Evolutionary conservation across 2,888 invertebrate species (phyloP).

Genomic region (Macropis europaea): DNA sequence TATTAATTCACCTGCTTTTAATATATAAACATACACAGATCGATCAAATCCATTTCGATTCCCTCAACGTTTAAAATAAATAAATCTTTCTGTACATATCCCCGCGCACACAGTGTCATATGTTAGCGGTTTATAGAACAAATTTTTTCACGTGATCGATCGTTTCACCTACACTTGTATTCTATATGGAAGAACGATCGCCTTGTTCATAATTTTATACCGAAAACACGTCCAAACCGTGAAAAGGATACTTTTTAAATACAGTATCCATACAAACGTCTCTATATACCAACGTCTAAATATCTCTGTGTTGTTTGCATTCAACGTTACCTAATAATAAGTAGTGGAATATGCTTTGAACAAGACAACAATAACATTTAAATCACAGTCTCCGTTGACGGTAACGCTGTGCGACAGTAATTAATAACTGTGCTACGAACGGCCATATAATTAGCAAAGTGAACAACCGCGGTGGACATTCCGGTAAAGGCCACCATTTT

Average conservation of each 20-base stretch:
- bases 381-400: conserved; percentile 74
- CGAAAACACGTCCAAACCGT: neutral
- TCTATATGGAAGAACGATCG: neutral
- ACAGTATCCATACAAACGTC: neutral
- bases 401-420: conserved; percentile 70
- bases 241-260: neutral
- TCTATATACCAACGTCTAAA: conserved; percentile 12
- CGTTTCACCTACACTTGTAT: neutral
- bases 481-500: conserved; percentile 74
- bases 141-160: neutral
- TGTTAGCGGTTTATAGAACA: conserved; percentile 8
- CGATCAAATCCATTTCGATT: conserved; percentile 4
- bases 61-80: conserved; percentile 19
- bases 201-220: neutral
- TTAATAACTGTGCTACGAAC: conserved; percentile 80
- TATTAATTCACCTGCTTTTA: conserved; percentile 38
- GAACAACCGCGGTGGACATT: conserved; percentile 79
- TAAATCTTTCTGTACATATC: conserved; percentile 34
- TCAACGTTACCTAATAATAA: conserved; percentile 22
- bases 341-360: conserved; percentile 26
- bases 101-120: conserved; percentile 7
- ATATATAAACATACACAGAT: conserved; percentile 43
- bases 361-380: conserved; percentile 12
- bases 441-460: conserved; percentile 85
- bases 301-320: conserved; percentile 43